Base-by-base conservation (phyloP, 2,888 invertebrate species). In the Diarsia rubi region DNA sequence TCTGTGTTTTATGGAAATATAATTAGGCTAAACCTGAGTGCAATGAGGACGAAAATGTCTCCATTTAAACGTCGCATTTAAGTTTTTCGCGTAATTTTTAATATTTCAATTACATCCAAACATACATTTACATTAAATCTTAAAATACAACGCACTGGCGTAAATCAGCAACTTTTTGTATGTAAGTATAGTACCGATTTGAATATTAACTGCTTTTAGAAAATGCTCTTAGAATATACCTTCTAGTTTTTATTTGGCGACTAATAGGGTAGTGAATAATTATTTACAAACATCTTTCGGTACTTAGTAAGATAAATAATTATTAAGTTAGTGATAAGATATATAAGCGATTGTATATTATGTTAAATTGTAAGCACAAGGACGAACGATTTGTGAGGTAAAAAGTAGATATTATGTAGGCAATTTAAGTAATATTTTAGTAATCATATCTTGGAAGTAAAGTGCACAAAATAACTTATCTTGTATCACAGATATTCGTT, bases 381-480 rank as follows among this genome's bases (percentile, higher is more conserved):
- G 45, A 45, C 73, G 47, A 60, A 49, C 44, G 54, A 80, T 72
- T 42, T 14, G 54, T 80, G 73, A 60, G 73, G 47, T 73, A 73
- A 62, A 71, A 79, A 57, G 64, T 78, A 78, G 57, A 59, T 62
- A 45, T 44, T 49, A 60, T 66, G 9, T 66, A 54, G 2, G 11
- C 47, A 47, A 44, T 47, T 59, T 59, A 44, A 31, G 24, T 52
- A 19, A 52, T 47, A 31, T 65, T 60, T 63, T 19, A 60, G 19
- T 31, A 73, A 42, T 71, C 16, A 73, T 37, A 65, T 75, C 21
- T 27, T 52, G 37, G 31, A n/a, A 14, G 9, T 44, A 42, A 64
- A 31, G 64, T 83, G 78, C 79, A 83, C 83, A 83, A 83, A 72
- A 59, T 6, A 57, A 24, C n/a, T 68, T 78, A 63, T 77, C n/a